Conservation (phyloP, 2,797 vertebrate species). For the Malurus splendens region DNA sequence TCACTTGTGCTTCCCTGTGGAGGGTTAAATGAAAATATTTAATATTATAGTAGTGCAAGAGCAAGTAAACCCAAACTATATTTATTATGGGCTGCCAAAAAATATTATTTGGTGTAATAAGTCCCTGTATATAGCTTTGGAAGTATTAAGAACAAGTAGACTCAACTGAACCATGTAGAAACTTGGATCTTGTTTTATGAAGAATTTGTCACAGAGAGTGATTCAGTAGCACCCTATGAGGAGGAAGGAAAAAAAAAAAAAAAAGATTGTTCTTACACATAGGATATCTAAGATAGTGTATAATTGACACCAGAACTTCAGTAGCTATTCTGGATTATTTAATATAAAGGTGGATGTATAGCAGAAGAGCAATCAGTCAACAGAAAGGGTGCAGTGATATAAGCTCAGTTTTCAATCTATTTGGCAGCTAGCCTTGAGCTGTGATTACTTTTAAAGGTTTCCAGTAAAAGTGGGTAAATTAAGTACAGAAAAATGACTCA, state of each 20-base stretch:
- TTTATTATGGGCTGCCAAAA: neutral
- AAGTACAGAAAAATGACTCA: neutral
- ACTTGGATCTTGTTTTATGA: neutral
- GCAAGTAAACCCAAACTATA: neutral
- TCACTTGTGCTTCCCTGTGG: neutral
- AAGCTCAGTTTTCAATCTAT: neutral
- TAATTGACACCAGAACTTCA: neutral
- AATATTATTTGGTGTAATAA: neutral
- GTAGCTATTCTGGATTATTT: neutral
- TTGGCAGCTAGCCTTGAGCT: slow-evolving; percentile 19
- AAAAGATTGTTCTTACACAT: neutral
- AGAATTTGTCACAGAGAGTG: neutral
- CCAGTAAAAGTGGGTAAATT: slow-evolving; percentile 7
- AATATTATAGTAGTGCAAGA: neutral
- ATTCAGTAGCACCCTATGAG: neutral
- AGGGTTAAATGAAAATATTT: neutral
- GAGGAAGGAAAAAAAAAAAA: neutral
- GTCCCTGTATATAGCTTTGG: neutral
- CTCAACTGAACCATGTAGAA: neutral
- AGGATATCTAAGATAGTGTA: neutral
- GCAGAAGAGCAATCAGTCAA: neutral
- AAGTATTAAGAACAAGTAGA: neutral
- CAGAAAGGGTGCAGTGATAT: neutral
- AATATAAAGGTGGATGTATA: neutral
- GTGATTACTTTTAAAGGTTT: slow-evolving; percentile 22